Conservation (phyloP, 2,113 vertebrate species). For the Grus americana region DNA sequence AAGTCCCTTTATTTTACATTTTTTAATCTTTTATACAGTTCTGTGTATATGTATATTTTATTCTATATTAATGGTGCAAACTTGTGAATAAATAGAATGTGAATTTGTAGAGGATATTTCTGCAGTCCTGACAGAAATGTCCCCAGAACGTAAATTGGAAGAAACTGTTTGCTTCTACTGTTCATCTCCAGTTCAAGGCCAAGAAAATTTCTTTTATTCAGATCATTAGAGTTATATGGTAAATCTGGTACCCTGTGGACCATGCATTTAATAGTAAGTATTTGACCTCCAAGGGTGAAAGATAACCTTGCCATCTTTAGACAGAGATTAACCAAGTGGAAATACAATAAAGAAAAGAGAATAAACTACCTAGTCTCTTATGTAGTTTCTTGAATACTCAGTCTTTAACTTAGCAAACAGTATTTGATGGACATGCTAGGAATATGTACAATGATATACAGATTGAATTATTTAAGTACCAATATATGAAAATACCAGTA, state of each 20-base stretch:
- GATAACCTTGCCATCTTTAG: not conserved
- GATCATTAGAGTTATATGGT: not conserved
- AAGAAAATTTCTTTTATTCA: not conserved
- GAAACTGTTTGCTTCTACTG: not conserved
- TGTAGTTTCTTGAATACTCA: not conserved
- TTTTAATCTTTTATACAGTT: not conserved
- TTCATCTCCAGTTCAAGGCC: not conserved
- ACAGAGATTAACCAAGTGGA: not conserved
- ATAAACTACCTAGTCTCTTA: not conserved
- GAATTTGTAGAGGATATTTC: not conserved
- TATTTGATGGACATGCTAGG: not conserved
- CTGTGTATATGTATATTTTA: not conserved
- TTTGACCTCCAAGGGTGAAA: constrained; percentile 25
- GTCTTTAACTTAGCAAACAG: not conserved
- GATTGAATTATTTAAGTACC: not conserved
- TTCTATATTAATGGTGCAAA: not conserved
- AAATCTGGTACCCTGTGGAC: not conserved
- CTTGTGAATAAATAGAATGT: not conserved
- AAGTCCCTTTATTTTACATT: not conserved
- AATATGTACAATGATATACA: not conserved
- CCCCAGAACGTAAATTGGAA: not conserved
- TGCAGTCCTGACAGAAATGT: not conserved
- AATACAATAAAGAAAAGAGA: not conserved
- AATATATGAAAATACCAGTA: not conserved
- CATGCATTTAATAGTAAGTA: not conserved